Evolutionary conservation across 2,797 vertebrate species (phyloP), one percentile per base, ranked within the genome.

Genomic region (Varecia variegata): DNA sequence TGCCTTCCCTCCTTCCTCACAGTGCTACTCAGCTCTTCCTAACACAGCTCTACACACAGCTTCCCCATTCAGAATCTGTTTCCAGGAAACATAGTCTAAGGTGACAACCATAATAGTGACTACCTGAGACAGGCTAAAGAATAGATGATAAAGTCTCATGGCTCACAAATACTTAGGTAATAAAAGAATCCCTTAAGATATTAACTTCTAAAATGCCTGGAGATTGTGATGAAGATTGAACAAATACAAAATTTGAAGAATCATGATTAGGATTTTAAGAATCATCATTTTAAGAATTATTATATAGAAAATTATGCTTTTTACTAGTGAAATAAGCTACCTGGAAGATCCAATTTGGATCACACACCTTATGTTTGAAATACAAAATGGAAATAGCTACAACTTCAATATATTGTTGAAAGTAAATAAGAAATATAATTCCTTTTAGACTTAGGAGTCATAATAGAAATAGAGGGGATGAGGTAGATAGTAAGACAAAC

Each of bases 61-160:
- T 0, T 0, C 35, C 0, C 2, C 35, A 21, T 9, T 50, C 4
- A 52, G 54, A 30, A 17, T 40, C 4, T 20, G 12, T 68, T 65
- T 56, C n/a, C 20, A 56, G 25, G 25, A 18, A 50, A 25, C 8
- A 3, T 65, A 25, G 38, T 43, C n/a, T 52, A 30, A 70, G 27
- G 4, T 9, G 47, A 32, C 0, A 70, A 3, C 1, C 25, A 0
- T 67, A 47, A 3, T 21, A 43, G 13, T 68, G 10, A 85, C 17
- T 17, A 45, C 7, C 35, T 58, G 14, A 30, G 23, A 43, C 0
- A 35, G 12, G 62, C 10, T 81, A 25, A 84, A 88, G 9, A 76
- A 10, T n/a, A 77, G 14, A 60, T 21, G 10, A 30, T 56, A 50
- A 50, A 20, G 3, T 56, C 50, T 77, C 45, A 7, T 8, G 8